These are phyloP conservation scores for Atta cephalotes DNA, from an alignment of 1,140 invertebrate genomes.

Conservation along the genomic window DNA sequence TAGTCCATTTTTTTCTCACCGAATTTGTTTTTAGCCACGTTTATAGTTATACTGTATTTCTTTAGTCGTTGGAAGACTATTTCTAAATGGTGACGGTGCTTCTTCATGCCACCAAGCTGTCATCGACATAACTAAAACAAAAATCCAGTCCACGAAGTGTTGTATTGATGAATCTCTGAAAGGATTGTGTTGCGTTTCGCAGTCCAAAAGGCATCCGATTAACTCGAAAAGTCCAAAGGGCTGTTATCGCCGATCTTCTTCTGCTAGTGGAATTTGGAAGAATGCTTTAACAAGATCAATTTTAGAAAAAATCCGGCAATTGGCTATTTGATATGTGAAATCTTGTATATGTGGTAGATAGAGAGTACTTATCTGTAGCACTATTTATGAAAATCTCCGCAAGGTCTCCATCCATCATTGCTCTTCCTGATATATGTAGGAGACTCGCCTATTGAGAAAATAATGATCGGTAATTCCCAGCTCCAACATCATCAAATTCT, in stretches of 20 bases:
- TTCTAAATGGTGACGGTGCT: neutral
- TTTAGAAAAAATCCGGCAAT: neutral
- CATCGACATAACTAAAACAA: neutral
- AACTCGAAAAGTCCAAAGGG: neutral
- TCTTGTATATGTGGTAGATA: neutral
- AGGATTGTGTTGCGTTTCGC: neutral
- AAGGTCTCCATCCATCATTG: neutral
- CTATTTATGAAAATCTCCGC: slow-evolving; percentile 52
- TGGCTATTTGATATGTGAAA: neutral
- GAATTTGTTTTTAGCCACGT: neutral
- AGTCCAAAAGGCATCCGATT: neutral
- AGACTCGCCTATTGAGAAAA: neutral
- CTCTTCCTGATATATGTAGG: neutral
- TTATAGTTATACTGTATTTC: neutral
- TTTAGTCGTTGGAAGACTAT: neutral
- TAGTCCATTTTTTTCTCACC: neutral
- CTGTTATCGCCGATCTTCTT: neutral
- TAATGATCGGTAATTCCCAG: neutral
- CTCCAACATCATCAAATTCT: neutral
- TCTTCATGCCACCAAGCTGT: neutral
- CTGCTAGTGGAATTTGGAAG: neutral
- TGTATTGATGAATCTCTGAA: neutral
- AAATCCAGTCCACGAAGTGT: neutral
- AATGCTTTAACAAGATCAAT: neutral
- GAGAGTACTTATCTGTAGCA: slow-evolving; percentile 73